Base-by-base conservation (phyloP, 2,888 invertebrate species). In the Polydesmus complanatus region DNA sequence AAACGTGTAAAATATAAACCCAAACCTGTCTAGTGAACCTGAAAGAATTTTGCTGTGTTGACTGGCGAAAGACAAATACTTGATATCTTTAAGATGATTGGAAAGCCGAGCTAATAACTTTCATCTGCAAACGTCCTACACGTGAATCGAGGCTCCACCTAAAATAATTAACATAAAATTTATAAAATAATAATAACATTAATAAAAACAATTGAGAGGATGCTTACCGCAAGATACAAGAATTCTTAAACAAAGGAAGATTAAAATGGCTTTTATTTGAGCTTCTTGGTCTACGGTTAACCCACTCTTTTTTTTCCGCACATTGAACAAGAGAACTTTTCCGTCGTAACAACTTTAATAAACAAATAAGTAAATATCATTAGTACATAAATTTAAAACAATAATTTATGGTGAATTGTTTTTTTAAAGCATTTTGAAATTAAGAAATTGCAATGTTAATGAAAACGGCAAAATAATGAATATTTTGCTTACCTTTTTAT, bases 1-100 rank as follows among this genome's bases (percentile, higher is more conserved):
- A n/a, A n/a, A n/a, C n/a, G n/a, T n/a, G n/a, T n/a, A n/a, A n/a
- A n/a, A n/a, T n/a, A n/a, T n/a, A n/a, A 23, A 19, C 61, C 61
- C 27, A 23, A 65, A 74, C 74, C 91, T 83, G 73, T 98, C 97
- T 61, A 97, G 78, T 2, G 93, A 90, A 1, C 87, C 91, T 0
- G 95, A 93, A 68, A 96, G 74, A 22, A 97, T 78, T 69, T 90
- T 81, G 65, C 83, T 85, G 25, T 87, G 86, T 70, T 88, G 83
- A 52, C 85, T 86, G 25, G 88, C 88, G 64, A 95, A 79, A 65
- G 83, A 78, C 56, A 97, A 73, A 65, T 88, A 86, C 0, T 94
- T 97, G 1, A 97, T 84, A 0, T 95, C 92, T 78, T 97, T 97
- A 74, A 95, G 93, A 75, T 98, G 97, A 68, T 91, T 87, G 1